Conservation (phyloP, 92 coral and sea anemone genomes). For the Zoanthus gigantus region DNA sequence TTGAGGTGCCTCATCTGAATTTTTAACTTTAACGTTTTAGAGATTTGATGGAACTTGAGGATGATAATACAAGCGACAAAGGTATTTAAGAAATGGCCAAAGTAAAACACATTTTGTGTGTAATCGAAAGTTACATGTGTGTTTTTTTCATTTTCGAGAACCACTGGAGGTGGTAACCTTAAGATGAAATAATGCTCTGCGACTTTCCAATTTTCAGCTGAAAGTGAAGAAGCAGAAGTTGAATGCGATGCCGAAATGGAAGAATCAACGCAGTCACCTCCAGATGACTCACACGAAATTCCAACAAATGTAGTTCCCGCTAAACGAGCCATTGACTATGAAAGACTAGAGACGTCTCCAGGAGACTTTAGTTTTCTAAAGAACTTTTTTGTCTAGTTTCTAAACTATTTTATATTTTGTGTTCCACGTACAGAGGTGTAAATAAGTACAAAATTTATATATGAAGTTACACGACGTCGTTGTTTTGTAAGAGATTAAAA, state of each 20-base stretch:
- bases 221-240: conserved; percentile 32
- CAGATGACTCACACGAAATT: neutral
- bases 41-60: conserved; percentile 40
- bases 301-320: neutral
- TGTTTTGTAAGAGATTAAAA: neutral
- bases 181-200: neutral
- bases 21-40: conserved; percentile 16
- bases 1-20: neutral
- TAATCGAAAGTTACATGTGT: neutral
- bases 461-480: too few relatives aligned
- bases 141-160: neutral
- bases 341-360: neutral
- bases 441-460: too few relatives aligned
- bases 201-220: conserved; percentile 4
- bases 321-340: neutral
- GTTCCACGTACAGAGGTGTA: too few relatives aligned
- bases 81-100: conserved; percentile 16
- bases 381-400: conserved; percentile 21
- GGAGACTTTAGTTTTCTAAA: conserved; percentile 42
- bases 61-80: conserved; percentile 47
- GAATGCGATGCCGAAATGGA: conserved; percentile 62
- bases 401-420: neutral
- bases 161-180: too few relatives aligned
- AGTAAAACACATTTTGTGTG: neutral
- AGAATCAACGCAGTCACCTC: neutral